Base-by-base conservation (phyloP, 2,113 vertebrate genomes). In the Podarcis cretensis region DNA sequence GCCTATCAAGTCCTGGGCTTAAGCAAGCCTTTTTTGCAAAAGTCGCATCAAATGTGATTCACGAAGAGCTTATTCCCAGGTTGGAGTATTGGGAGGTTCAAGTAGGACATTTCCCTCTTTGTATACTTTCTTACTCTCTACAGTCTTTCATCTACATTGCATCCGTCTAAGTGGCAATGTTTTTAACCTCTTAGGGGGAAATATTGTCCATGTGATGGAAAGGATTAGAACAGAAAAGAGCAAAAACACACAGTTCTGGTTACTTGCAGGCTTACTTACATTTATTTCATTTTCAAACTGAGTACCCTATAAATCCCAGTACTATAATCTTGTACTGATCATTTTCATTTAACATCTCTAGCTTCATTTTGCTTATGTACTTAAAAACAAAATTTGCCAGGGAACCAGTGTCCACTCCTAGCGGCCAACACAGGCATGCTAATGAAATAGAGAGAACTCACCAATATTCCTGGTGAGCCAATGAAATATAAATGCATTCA, bases 51-150 rank as follows among this genome's bases (percentile, higher is more conserved):
- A 65, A 88, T 94, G 89, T 93, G 12, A 90, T 92, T 95, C 94
- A 92, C 84, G 74, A 89, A 94, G 84, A 94, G 74, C 87, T 92
- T 93, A 90, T 95, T 94, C 74, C 83, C 79, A 94, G 88, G 85
- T 32, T 85, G 66, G 80, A 84, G 91, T 83, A 83, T 48, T 89
- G 5, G 76, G 88, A 84, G 75, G 80, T 92, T 93, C 91, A 92
- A 92, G 91, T 65, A 48, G 81, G 48, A 91, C 81, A 18, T 87
- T 84, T 92, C 89, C 93, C 85, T 35, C 21, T 66, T 6, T 35
- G 18, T 32, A 14, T 32, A 14, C 32, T 14, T 40, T 37, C 63
- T 82, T 37, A 65, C 2, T 30, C 2, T 81, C 16, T 48, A 6
- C 2, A 76, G 14, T 4, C 87, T 90, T 91, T 54, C 21, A n/a